Conservation (phyloP, 1,140 invertebrate species). For the Metopolophium dirhodum region DNA sequence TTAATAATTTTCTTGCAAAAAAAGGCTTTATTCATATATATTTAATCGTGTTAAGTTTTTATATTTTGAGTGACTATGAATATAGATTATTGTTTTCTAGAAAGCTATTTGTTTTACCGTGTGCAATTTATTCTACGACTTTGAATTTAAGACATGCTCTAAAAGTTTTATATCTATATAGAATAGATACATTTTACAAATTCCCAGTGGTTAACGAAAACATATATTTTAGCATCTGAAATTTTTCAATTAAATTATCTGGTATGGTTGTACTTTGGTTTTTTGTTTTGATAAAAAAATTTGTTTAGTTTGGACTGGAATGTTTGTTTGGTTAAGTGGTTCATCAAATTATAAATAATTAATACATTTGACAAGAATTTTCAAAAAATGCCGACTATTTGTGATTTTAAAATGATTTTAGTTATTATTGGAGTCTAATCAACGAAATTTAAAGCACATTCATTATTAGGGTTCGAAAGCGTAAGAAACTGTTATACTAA, state of each 20-base stretch:
- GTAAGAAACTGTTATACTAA: not conserved
- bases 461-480: too few relatives aligned
- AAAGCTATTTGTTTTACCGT: not conserved
- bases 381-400: not conserved
- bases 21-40: not conserved
- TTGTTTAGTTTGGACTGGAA: not conserved
- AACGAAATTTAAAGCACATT: not conserved
- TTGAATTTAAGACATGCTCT: not conserved
- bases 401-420: not conserved
- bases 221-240: not conserved
- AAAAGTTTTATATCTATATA: not conserved
- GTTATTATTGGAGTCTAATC: not conserved
- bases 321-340: not conserved
- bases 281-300: not conserved
- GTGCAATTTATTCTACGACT: not conserved
- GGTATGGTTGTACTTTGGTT: not conserved
- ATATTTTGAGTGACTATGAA: not conserved
- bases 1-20: not conserved
- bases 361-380: not conserved
- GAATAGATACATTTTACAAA: not conserved
- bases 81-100: constrained; percentile 13
- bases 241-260: not conserved
- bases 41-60: not conserved
- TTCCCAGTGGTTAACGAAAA: not conserved
- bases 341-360: not conserved